Evolutionary conservation across 2,888 invertebrate species (phyloP), one percentile per base, ranked within the genome.

Genomic region (Chrysotoxum bicinctum): DNA sequence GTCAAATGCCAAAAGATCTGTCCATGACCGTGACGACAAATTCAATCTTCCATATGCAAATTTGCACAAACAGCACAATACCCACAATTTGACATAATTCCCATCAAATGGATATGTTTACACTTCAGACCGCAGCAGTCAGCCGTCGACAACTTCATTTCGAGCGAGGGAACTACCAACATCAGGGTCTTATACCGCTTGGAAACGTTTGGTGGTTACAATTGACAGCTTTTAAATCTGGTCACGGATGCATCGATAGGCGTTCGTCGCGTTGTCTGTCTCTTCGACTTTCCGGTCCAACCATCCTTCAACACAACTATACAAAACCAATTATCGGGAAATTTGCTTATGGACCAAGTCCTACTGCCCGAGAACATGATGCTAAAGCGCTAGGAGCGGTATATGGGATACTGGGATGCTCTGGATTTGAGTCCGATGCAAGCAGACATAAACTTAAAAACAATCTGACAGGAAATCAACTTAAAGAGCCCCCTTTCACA

Each of bases 21-120:
- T 50, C 58, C 48, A 64, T 85, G 80, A 81, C 85, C 80, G 45
- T 81, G 81, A 81, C 80, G 81, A 73, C 73, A 69, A 69, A 77
- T 80, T 81, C 81, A 85, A 69, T 77, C 76, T 73, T 77, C 73
- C 58, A 43, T 78, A 82, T 86, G 86, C 74, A 86, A 86, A 86
- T 86, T 73, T 60, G 43, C 74, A 78, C 82, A 60, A 78, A 82
- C 86, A 82, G 82, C 78, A 86, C 86, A 86, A 86, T 86, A 70
- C 74, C 74, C 58, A 86, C 82, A 86, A 86, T 86, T 86, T 86
- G 86, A 86, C 86, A 86, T 86, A 86, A 86, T 86, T 86, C 86
- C 81, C 86, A 86, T 86, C 81, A 82, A 82, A 77, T 82, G 78
- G 86, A 86, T 73, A 74, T 86, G 86, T 86, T 86, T 86, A 82